A percentile compares a stretch with the other conserved stretches of the same genome.
Evolutionary conservation across 2,113 vertebrate genomes (phyloP).

Genomic region (Girardinichthys multiradiatus): DNA sequence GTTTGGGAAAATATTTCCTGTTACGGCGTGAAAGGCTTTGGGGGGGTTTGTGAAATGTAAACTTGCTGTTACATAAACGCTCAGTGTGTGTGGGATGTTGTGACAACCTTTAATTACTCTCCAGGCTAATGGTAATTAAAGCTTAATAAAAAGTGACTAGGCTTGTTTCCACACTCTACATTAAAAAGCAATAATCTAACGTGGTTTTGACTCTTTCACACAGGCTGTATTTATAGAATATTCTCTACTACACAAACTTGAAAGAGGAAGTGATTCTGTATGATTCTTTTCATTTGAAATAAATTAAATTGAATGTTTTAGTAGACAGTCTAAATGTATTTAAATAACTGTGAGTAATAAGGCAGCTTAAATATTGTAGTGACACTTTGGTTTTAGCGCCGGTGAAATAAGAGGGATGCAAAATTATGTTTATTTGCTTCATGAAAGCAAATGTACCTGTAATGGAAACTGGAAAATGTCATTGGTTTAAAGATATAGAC

Average conservation of each 20-base stretch:
- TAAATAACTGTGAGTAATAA: no score
- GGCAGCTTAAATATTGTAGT: no score
- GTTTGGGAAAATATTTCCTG: rapidly evolving
- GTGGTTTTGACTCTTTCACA: not conserved
- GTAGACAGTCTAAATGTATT: no score
- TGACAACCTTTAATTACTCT: slow-evolving; percentile 11
- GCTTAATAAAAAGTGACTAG: slow-evolving; percentile 3
- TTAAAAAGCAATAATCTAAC: not conserved
- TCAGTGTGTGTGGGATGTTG: not conserved
- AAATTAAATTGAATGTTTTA: no score
- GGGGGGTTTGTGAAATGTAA: slow-evolving; percentile 40
- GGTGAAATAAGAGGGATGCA: no score
- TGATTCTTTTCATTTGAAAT: no score
- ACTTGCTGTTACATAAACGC: slow-evolving; percentile 21
- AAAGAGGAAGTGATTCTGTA: no score
- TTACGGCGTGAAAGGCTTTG: slow-evolving; percentile 3
- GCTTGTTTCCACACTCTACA: not conserved
- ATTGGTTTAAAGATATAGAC: no score
- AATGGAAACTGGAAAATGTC: no score
- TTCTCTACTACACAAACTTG: not conserved
- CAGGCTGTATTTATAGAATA: not conserved
- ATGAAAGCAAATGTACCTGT: no score
- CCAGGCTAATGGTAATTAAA: slow-evolving; percentile 1
- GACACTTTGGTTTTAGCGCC: no score
- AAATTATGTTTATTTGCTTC: no score